Base-by-base conservation (phyloP, 2,888 invertebrate genomes). In the Panopea generosa region DNA sequence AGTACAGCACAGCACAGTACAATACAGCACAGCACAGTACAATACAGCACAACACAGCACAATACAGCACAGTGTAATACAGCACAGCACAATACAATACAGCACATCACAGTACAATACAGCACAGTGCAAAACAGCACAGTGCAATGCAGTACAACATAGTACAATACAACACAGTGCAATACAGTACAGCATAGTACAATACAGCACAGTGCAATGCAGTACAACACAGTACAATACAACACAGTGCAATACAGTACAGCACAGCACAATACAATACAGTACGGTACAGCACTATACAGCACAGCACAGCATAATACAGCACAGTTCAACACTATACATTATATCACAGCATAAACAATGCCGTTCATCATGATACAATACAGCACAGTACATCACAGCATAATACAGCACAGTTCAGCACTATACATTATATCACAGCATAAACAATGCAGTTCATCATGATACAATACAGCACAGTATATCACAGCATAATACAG, bases 401-500 rank as follows among this genome's bases (percentile, higher is more conserved):
- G n/a, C n/a, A n/a, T n/a, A n/a, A n/a, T n/a, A n/a, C n/a, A n/a
- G 22, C 22, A 61, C 61, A 61, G 49, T 29, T 27, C 49, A 61
- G 45, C 29, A 49, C 61, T 49, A 7, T 49, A 49, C 49, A 61
- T n/a, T 59, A 76, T 50, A 67, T 60, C 56, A 71, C 47, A 76
- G 59, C 67, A 71, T 49, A 76, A 52, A 49, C 47, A 61, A 27
- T 61, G 38, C 49, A 61, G 45, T 29, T 18, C 49, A 49, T 20
- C 16, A 61, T 24, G 38, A 20, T 49, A 61, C 33, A 75, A 59
- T 57, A 69, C 53, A 77, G 40, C 38, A 62, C 69, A 77, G 49
- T 55, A 63, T 29, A 75, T 22, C 49, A 69, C 38, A 77, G 63
- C 53, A 62, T 11, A 77, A 40, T 53, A 74, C 52, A 75, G 65